Evolutionary conservation across 2,113 vertebrate genomes (phyloP).

Genomic region (Amphilophus citrinellus): DNA sequence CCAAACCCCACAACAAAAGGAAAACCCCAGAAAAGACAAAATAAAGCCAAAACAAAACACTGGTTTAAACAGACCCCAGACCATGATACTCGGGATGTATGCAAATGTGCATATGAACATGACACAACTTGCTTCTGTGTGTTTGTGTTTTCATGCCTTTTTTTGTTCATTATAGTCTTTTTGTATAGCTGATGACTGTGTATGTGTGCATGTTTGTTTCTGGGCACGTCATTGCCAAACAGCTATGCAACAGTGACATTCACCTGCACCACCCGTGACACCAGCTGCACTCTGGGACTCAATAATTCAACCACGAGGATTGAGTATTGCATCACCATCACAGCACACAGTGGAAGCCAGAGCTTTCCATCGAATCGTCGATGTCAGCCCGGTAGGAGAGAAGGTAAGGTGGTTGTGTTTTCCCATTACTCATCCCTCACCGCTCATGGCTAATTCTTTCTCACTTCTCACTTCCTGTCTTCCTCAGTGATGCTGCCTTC

Average conservation of each 20-base stretch:
- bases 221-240: not conserved
- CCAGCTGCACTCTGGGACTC: conserved; percentile 57
- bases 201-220: not conserved
- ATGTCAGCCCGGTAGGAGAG: conserved; percentile 62
- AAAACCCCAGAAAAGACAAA: too few relatives aligned
- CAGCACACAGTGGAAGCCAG: not conserved
- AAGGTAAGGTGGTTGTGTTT: conserved; percentile 45
- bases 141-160: not conserved
- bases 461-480: conserved; percentile 6
- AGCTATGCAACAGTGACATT: not conserved
- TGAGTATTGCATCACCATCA: conserved; percentile 57
- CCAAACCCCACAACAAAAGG: too few relatives aligned
- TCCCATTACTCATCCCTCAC: not conserved
- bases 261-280: conserved; percentile 54
- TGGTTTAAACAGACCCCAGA: too few relatives aligned
- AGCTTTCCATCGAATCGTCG: conserved; percentile 17
- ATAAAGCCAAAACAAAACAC: too few relatives aligned
- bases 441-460: not conserved
- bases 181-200: not conserved
- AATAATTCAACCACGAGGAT: not conserved
- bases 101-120: not conserved
- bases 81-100: not conserved
- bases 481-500: conserved; percentile 84
- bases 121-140: not conserved
- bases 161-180: not conserved